Percentiles rank a stretch among this genome's conserved stretches.
These are phyloP conservation scores for Zosterops borbonicus DNA, from an alignment of 2,113 vertebrate species.

Conservation along the genomic window DNA sequence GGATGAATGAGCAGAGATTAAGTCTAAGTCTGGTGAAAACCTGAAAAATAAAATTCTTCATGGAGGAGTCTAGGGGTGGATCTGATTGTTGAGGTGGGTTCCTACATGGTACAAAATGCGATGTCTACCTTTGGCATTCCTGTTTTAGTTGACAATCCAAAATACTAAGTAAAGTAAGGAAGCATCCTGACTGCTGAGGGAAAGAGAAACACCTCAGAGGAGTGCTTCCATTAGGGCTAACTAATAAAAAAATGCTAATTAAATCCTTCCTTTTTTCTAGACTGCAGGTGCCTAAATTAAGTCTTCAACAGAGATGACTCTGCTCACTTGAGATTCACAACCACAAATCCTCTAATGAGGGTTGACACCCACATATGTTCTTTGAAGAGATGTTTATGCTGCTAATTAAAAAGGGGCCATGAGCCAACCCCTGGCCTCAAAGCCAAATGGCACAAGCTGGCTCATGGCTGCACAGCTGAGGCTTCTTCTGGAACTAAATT, in stretches of 20 bases:
- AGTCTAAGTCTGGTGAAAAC: neutral
- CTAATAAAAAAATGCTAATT: conserved; percentile 10
- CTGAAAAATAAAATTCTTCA: neutral
- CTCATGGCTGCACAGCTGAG: neutral
- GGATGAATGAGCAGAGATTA: neutral
- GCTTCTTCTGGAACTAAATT: neutral
- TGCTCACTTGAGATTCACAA: neutral
- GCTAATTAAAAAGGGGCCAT: neutral
- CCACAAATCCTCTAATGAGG: neutral
- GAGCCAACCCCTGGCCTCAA: neutral
- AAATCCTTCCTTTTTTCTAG: conserved; percentile 25
- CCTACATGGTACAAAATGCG: neutral
- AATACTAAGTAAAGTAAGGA: neutral
- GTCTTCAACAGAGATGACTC: neutral
- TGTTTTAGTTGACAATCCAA: neutral
- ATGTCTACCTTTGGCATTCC: neutral
- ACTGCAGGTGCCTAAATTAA: neutral
- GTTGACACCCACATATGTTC: neutral
- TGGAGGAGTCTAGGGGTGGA: neutral
- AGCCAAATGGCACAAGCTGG: neutral
- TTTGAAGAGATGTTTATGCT: conserved; percentile 14
- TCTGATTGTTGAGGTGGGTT: neutral
- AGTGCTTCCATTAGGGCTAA: neutral
- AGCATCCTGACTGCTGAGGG: neutral
- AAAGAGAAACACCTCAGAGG: neutral